Base-by-base conservation (phyloP, 1,140 invertebrate species). In the Aphis craccivora region DNA sequence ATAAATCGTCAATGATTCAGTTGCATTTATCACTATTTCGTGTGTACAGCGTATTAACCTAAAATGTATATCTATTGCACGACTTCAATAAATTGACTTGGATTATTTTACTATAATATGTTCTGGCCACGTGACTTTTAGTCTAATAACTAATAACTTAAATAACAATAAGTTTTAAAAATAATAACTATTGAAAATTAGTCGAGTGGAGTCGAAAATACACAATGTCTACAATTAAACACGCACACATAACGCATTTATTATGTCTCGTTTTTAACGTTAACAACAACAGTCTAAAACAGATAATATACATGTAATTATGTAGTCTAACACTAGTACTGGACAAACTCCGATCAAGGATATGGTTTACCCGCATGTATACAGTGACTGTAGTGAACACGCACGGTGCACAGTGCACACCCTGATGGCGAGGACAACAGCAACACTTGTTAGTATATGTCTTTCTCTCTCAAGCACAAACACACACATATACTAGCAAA, bases 401-500 rank as follows among this genome's bases (percentile, higher is more conserved):
- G 84, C 22, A 45, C 30, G 84, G 2, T 30, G 83, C 23, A 40
- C 35, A 40, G 2, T 30, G 83, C 23, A 40, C 35, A 40, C 23
- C 23, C 83, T 83, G 40, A 25, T 23, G 37, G 40, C 1, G 35
- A 37, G 83, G 23, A 84, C 83, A 40, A 40, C 83, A 11, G 83
- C 83, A 84, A 84, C 83, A 40, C 83, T 84, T 84, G 20, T 84
- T 84, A 22, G 83, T 84, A 84, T 40, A 83, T 83, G 22, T 37
- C 6, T 37, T 9, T 37, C 76, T 35, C 76, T 60, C 55, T 6
- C n/a, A 37, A 7, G 2, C 81, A 40, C 81, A 23, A 2, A 86
- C 3, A 45, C 40, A 86, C 30, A 18, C 84, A 43, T 9, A n/a
- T 0, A 20, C 43, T 11, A 9, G 20, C 43, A 48, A 48, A 87